These are phyloP conservation scores for Conus canariensis DNA, from an alignment of 2,888 invertebrate genomes.

Conservation along the genomic window DNA sequence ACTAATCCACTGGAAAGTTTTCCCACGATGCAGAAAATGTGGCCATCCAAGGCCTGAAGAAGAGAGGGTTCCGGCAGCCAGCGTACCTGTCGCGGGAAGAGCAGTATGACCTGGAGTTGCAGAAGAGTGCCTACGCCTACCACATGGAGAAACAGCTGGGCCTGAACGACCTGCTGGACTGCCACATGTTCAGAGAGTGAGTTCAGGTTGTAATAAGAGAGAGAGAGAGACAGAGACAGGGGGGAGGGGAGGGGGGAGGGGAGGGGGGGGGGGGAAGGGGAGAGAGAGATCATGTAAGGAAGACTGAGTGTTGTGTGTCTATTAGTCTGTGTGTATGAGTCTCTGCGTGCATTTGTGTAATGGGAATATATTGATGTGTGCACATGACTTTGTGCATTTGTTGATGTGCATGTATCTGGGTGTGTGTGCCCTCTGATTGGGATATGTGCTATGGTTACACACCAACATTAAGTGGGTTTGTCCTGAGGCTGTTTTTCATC, in stretches of 20 bases:
- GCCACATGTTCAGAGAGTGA: slow-evolving; percentile 65
- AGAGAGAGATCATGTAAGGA: not conserved
- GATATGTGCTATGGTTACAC: too few relatives aligned
- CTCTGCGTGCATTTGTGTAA: too few relatives aligned
- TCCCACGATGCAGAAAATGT: slow-evolving; percentile 44
- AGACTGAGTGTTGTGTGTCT: too few relatives aligned
- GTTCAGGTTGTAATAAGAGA: not conserved
- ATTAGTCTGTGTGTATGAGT: too few relatives aligned
- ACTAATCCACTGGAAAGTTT: too few relatives aligned
- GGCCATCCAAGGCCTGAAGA: slow-evolving; percentile 44
- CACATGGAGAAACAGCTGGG: slow-evolving; percentile 27
- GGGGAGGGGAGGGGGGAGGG: not conserved
- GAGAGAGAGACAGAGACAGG: not conserved
- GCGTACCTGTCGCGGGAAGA: slow-evolving; percentile 75
- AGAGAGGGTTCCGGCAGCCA: slow-evolving; percentile 28
- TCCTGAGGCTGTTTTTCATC: too few relatives aligned
- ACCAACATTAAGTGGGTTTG: too few relatives aligned
- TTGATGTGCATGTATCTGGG: too few relatives aligned
- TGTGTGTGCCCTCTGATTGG: too few relatives aligned
- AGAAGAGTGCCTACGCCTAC: slow-evolving; percentile 67
- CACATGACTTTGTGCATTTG: too few relatives aligned
- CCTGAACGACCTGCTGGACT: slow-evolving; percentile 61
- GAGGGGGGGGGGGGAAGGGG: not conserved
- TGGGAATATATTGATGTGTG: too few relatives aligned
- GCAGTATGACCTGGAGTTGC: slow-evolving; percentile 74